Evolutionary conservation across 2,888 invertebrate species (phyloP).

Genomic region (Rotaria sp.): DNA sequence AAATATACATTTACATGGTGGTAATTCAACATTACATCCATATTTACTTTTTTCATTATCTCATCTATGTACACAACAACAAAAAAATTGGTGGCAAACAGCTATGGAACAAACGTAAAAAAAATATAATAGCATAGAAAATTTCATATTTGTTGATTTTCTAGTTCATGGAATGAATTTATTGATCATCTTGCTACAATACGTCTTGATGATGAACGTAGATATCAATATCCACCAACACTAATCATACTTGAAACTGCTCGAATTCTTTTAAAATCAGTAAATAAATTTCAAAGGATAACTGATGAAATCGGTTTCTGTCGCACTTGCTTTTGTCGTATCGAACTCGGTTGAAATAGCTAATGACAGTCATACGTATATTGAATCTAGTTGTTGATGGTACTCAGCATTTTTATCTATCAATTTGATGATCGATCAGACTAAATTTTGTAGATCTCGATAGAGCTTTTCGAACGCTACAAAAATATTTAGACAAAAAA

Average conservation of each 20-base stretch:
- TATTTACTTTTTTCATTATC: background rate
- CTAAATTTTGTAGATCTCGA: no score
- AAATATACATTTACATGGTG: background rate
- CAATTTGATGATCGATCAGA: no score
- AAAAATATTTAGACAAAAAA: no score
- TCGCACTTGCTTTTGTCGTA: no score
- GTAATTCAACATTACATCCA: background rate
- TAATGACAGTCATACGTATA: no score
- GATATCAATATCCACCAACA: background rate
- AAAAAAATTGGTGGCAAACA: conserved; percentile 10
- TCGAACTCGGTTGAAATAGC: no score
- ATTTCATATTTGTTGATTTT: background rate
- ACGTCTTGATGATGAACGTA: background rate
- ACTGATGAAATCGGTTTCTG: no score
- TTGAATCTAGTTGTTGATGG: no score
- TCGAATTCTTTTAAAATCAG: background rate
- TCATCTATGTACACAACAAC: conserved; percentile 10
- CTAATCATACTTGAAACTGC: background rate
- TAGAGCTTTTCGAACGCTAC: no score
- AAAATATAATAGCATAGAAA: no score
- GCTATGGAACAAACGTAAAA: background rate
- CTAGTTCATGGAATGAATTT: background rate
- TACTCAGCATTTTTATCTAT: no score
- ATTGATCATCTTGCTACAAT: background rate
- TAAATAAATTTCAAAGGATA: background rate